Evolutionary conservation across 2,888 invertebrate species (phyloP).

Genomic region (Dimorphilus gyrociliatus): DNA sequence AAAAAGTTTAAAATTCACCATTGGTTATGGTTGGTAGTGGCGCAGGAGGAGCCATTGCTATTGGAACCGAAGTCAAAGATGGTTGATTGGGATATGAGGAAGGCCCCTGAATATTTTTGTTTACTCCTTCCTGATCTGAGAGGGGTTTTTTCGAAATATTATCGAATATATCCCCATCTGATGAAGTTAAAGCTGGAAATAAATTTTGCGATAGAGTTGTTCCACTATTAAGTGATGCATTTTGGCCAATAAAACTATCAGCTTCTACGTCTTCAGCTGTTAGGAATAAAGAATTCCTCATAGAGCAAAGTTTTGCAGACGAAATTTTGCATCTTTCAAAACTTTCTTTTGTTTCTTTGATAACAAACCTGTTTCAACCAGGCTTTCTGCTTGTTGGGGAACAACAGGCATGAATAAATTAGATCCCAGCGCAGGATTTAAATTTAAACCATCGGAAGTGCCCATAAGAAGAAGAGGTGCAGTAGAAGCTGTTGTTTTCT

Average conservation of each 20-base stretch:
- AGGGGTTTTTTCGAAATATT: no score
- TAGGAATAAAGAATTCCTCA: constrained; percentile 4
- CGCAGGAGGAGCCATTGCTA: no score
- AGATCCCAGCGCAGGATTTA: constrained; percentile 21
- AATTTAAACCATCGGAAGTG: constrained; percentile 26
- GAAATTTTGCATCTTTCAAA: neutral
- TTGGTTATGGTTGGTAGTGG: no score
- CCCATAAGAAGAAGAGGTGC: constrained; percentile 30
- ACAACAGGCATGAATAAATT: constrained; percentile 29
- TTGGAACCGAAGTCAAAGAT: no score
- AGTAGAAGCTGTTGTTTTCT: constrained; percentile 23
- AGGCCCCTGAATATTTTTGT: no score
- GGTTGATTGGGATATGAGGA: no score
- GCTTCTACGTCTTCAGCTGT: constrained; percentile 37
- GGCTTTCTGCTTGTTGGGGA: constrained; percentile 22
- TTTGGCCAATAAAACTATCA: constrained; percentile 34
- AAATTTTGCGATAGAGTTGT: no score
- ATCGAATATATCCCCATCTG: no score
- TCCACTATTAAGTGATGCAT: no score
- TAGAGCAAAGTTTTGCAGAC: constrained; percentile 1
- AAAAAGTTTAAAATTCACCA: no score
- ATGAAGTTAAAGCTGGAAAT: no score
- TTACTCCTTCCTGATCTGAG: no score
- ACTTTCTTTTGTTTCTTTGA: neutral
- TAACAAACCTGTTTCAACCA: constrained; percentile 22